Evolutionary conservation across 2,113 vertebrate genomes (phyloP), one percentile per base, ranked within the genome.

Genomic region (Microcebus jonahi): DNA sequence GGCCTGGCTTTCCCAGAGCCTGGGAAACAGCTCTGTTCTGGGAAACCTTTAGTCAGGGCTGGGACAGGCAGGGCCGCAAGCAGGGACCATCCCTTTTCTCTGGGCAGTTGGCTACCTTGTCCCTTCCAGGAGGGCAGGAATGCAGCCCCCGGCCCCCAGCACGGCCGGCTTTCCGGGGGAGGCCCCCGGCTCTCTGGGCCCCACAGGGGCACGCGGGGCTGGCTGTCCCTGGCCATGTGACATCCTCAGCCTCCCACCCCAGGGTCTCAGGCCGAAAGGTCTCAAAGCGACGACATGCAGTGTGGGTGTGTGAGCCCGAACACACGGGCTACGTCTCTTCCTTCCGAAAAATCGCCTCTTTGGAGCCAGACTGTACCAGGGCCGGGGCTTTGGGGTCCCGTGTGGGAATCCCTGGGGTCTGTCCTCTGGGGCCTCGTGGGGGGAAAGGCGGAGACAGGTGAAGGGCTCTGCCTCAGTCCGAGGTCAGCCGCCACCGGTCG

Each of bases 391-490:
- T 0, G 9, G 70, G 68, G 42, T 8, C 39, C 21, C 21, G 27
- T 27, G 9, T n/a, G 13, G 5, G 36, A n/a, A 42, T 13, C 61
- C 9, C 9, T 61, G 88, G 42, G 76, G 18, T 34, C 63, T 90
- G 34, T 10, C 42, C 34, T 34, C 1, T 1, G 5, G 48, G 57
- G 8, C 2, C 25, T n/a, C 13, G 9, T 14, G 39, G 50, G 29
- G 48, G 20, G 29, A 27, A 4, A 25, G 39, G 55, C 50, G 70
- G 14, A 68, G 6, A 8, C 18, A 6, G n/a, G 31, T 2, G 13
- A 9, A 2, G 45, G 20, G 18, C 50, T 21, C n/a, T 8, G 10
- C 83, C 3, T 29, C 0, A 18, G 23, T 3, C 45, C 1, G 20
- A 1, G 11, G 70, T 25, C 39, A 3, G 48, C 20, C n/a, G 5